Evolutionary conservation across 92 coral and sea anemone genomes (phyloP).

Genomic region (Porites evermanni): DNA sequence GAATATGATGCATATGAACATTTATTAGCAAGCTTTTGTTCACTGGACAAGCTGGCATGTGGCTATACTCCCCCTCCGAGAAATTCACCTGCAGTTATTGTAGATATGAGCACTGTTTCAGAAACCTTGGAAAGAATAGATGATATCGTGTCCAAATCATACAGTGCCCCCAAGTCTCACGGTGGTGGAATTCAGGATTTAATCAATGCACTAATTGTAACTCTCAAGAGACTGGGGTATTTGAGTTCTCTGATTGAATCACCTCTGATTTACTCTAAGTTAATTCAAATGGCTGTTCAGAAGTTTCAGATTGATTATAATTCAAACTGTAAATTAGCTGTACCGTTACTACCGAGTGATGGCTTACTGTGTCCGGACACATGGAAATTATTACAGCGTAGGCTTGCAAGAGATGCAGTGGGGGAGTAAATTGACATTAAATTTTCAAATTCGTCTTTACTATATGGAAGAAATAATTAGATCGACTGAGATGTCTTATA

Average conservation of each 20-base stretch:
- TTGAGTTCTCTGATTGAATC: conserved; percentile 61
- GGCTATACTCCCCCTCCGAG: conserved; percentile 10
- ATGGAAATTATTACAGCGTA: conserved; percentile 58
- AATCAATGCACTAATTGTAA: conserved; percentile 22
- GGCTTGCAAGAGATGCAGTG: background rate
- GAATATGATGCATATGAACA: conserved; percentile 63
- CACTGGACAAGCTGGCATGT: conserved; percentile 74
- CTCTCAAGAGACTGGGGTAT: conserved; percentile 64
- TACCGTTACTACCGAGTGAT: conserved; percentile 43
- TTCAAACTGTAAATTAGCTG: conserved; percentile 4
- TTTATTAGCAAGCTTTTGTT: conserved; percentile 63
- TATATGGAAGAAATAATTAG: background rate
- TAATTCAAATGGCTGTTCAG: conserved; percentile 65
- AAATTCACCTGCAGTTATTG: conserved; percentile 32
- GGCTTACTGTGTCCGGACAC: conserved; percentile 74
- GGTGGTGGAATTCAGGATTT: conserved; percentile 33
- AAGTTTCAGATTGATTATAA: conserved; percentile 78
- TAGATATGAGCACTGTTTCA: conserved; percentile 24
- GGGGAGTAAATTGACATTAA: background rate
- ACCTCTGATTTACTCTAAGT: conserved; percentile 59
- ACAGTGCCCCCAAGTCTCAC: conserved; percentile 32
- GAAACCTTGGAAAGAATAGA: conserved; percentile 44
- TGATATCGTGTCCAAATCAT: conserved; percentile 22
- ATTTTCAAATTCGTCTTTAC: background rate
- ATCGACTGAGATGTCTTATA: too few relatives aligned